phyloP scores from a whole-genome alignment of 2,888 invertebrate species.

The Hirudinaria manillensis region DNA sequence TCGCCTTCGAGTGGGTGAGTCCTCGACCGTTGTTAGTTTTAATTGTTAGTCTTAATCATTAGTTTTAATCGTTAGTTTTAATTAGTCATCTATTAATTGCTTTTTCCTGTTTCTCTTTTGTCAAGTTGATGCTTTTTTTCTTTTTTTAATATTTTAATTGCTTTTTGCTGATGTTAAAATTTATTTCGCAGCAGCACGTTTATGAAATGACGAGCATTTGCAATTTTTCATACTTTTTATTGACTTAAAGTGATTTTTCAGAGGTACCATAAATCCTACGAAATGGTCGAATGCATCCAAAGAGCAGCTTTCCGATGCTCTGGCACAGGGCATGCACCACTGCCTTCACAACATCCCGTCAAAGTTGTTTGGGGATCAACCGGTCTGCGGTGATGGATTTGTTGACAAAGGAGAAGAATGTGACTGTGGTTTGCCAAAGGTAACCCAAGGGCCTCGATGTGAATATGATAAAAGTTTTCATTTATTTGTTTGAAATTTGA shows the following conservation, averaged over 20 bases:
- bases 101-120: not conserved
- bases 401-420: constrained; percentile 94
- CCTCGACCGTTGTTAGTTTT: no score
- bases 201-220: no score
- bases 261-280: constrained; percentile 3
- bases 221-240: not conserved
- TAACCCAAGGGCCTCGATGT: constrained; percentile 36
- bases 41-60: not conserved
- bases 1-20: constrained; percentile 81
- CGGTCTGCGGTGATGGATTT: constrained; percentile 91
- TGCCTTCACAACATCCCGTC: constrained; percentile 82
- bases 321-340: constrained; percentile 93
- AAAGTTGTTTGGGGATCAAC: constrained; percentile 55
- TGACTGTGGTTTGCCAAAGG: constrained; percentile 69
- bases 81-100: not conserved
- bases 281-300: constrained; percentile 11
- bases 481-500: not conserved
- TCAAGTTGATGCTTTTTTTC: no score
- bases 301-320: constrained; percentile 48
- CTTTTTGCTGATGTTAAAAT: no score
- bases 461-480: not conserved
- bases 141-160: no score
- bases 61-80: not conserved
- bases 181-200: no score
- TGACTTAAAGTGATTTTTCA: not conserved